phyloP scores from a whole-genome alignment of 1,140 invertebrate species.

The Scaptodrosophila lebanonensis region DNA sequence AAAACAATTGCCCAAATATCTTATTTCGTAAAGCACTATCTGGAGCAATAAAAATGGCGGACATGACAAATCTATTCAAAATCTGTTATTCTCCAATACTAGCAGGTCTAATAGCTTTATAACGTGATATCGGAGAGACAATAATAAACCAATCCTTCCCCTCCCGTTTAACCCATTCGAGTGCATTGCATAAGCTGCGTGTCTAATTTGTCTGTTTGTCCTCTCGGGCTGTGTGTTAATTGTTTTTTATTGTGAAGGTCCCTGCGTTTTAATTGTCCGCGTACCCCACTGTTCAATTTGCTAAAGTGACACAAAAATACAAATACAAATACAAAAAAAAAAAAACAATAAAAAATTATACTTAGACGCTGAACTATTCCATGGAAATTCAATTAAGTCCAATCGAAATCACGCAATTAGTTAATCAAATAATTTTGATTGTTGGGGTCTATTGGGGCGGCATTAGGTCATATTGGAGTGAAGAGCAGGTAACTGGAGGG shows the following conservation, averaged over 20 bases:
- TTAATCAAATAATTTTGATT: conserved; percentile 76
- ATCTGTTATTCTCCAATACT: conserved; percentile 29
- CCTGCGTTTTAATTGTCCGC: conserved; percentile 55
- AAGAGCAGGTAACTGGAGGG: background rate
- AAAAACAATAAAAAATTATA: too few species aligned
- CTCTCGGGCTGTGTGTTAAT: conserved; percentile 50
- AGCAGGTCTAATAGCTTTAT: conserved; percentile 47
- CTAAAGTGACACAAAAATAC: conserved; percentile 54
- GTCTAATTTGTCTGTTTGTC: conserved; percentile 25
- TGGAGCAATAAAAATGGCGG: background rate
- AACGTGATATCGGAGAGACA: conserved; percentile 38
- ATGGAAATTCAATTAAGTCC: conserved; percentile 73
- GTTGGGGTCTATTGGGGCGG: background rate
- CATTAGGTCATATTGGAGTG: conserved; percentile 3
- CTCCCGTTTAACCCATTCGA: conserved; percentile 16
- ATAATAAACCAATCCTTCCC: conserved; percentile 3
- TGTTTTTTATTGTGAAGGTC: conserved; percentile 69
- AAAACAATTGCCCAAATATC: too few species aligned
- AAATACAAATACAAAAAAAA: conserved; percentile 44
- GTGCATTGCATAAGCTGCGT: conserved; percentile 56
- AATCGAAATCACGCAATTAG: conserved; percentile 75
- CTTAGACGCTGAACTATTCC: conserved; percentile 14
- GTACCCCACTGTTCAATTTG: conserved; percentile 50
- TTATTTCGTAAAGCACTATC: too few species aligned
- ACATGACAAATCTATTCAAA: conserved; percentile 16